These are phyloP conservation scores for Acipenser oxyrinchus DNA, from an alignment of 2,797 vertebrate species.

Conservation along the genomic window DNA sequence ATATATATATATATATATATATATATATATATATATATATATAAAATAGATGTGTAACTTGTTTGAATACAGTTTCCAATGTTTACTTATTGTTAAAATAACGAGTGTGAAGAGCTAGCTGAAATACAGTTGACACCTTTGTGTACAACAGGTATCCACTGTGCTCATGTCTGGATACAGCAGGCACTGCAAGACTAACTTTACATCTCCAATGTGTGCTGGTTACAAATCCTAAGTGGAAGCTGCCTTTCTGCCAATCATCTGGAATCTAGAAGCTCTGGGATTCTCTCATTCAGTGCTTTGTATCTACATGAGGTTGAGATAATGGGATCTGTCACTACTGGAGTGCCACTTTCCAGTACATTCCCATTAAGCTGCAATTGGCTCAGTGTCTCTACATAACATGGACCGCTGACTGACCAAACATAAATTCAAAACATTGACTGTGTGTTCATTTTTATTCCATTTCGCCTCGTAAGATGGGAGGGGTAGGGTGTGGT, in stretches of 20 bases:
- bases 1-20: too few relatives aligned
- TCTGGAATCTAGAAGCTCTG: constrained; percentile 18
- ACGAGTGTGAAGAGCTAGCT: too few relatives aligned
- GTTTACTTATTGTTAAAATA: too few relatives aligned
- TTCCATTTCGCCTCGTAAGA: not conserved
- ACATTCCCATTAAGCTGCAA: constrained; percentile 60
- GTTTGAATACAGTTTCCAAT: too few relatives aligned
- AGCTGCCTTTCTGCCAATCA: constrained; percentile 30
- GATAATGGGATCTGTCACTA: constrained; percentile 62
- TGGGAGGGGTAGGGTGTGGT: too few relatives aligned
- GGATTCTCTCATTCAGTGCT: constrained; percentile 32
- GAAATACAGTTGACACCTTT: too few relatives aligned
- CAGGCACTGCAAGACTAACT: too few relatives aligned
- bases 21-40: too few relatives aligned
- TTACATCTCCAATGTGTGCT: constrained; percentile 1
- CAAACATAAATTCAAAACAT: constrained; percentile 19
- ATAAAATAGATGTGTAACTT: too few relatives aligned
- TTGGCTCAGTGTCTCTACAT: constrained; percentile 38
- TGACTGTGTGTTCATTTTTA: not conserved
- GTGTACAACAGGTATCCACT: too few relatives aligned
- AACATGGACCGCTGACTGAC: constrained; percentile 11
- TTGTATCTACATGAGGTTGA: constrained; percentile 55
- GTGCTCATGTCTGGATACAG: too few relatives aligned
- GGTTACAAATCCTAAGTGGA: constrained; percentile 16
- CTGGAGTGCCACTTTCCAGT: constrained; percentile 39